These are phyloP conservation scores for Esox lucius DNA, from an alignment of 2,797 vertebrate species.

Conservation along the genomic window DNA sequence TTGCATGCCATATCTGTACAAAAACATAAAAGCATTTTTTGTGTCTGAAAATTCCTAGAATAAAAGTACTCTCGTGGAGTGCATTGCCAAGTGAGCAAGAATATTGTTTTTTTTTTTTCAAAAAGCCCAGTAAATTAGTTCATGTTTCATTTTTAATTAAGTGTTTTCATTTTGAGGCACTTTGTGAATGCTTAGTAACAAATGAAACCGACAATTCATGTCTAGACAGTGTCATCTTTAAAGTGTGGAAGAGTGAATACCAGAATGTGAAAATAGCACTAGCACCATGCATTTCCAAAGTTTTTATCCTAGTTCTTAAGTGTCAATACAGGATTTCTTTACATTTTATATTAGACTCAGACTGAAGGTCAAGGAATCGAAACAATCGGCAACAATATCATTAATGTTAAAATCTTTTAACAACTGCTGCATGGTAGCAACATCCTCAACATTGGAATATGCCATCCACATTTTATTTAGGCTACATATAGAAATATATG, in stretches of 20 bases:
- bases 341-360: neutral
- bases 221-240: neutral
- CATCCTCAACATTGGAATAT: neutral
- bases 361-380: neutral
- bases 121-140: neutral
- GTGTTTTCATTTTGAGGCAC: neutral
- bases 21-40: neutral
- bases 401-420: slow-evolving; percentile 1
- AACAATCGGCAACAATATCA: neutral
- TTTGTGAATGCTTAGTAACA: neutral
- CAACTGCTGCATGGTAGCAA: neutral
- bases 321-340: neutral
- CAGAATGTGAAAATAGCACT: neutral
- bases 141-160: neutral
- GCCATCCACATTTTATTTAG: neutral
- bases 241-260: neutral
- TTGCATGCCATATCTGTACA: neutral
- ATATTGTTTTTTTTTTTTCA: neutral
- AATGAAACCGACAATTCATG: slow-evolving; percentile 1
- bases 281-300: neutral
- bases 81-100: neutral
- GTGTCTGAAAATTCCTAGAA: neutral
- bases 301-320: neutral
- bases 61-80: neutral
- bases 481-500: neutral